These are phyloP conservation scores for Galerucella pusilla DNA, from an alignment of 2,888 invertebrate species.

Conservation along the genomic window DNA sequence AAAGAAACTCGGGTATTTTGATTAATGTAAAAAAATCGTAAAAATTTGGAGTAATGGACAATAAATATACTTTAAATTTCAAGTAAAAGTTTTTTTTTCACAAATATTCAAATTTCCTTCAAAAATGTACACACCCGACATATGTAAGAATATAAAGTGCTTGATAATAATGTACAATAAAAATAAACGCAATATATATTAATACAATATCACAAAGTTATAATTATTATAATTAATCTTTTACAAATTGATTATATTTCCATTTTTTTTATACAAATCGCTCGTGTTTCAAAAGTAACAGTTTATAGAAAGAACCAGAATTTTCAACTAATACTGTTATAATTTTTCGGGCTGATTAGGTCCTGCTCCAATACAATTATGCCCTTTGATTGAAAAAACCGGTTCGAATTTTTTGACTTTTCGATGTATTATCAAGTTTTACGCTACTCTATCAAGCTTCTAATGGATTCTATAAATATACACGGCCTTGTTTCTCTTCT, in stretches of 20 bases:
- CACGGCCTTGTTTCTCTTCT: conserved; percentile 48
- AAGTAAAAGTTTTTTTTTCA: not conserved
- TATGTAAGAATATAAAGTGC: conserved; percentile 40
- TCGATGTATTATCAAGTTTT: conserved; percentile 63
- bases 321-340: conserved; percentile 17
- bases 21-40: not conserved
- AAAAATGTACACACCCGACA: conserved; percentile 8
- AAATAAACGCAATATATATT: conserved; percentile 47
- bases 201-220: conserved; percentile 59
- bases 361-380: too few species aligned
- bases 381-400: conserved; percentile 36
- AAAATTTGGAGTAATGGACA: too few species aligned
- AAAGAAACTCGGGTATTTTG: not conserved
- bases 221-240: conserved; percentile 43
- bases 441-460: conserved; percentile 60
- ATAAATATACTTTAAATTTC: too few species aligned
- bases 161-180: conserved; percentile 42
- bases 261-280: conserved; percentile 49
- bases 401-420: conserved; percentile 48
- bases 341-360: too few species aligned
- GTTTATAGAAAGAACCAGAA: conserved; percentile 10
- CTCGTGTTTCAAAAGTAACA: conserved; percentile 38
- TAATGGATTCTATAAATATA: conserved; percentile 48
- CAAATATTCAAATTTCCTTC: not conserved
- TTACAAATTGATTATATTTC: conserved; percentile 41